Conservation (phyloP, 2,888 invertebrate genomes). For the Epinotia demarniana region DNA sequence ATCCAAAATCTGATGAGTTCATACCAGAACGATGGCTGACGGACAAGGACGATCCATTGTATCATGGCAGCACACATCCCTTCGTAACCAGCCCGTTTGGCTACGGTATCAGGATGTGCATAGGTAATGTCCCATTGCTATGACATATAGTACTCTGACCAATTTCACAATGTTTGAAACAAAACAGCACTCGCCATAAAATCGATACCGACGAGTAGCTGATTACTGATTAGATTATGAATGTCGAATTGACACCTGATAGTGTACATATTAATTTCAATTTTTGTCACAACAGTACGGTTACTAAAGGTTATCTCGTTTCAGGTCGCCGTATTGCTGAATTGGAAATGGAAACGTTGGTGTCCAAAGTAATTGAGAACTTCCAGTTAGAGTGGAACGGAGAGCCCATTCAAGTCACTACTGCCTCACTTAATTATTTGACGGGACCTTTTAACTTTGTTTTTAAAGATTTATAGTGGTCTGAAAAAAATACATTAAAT, state of each 20-base stretch:
- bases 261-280: too few species aligned
- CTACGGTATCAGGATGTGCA: conserved; percentile 75
- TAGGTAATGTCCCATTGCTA: conserved; percentile 8
- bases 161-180: too few species aligned
- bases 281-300: not conserved
- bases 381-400: conserved; percentile 65
- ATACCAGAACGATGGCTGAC: conserved; percentile 90
- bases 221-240: too few species aligned
- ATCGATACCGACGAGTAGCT: too few species aligned
- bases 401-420: conserved; percentile 57
- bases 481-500: too few species aligned
- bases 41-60: conserved; percentile 65
- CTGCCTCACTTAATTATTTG: conserved; percentile 63
- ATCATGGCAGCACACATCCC: conserved; percentile 82
- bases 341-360: conserved; percentile 79
- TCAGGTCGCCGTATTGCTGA: conserved; percentile 85
- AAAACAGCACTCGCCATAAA: too few species aligned
- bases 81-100: conserved; percentile 88
- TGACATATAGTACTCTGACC: too few species aligned
- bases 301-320: not conserved
- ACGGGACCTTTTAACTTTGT: conserved; percentile 67
- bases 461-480: conserved; percentile 62
- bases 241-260: too few species aligned
- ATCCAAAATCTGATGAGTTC: conserved; percentile 85
- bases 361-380: conserved; percentile 61